phyloP scores from a whole-genome alignment of 2,888 invertebrate species.

The Limnephilus marmoratus region DNA sequence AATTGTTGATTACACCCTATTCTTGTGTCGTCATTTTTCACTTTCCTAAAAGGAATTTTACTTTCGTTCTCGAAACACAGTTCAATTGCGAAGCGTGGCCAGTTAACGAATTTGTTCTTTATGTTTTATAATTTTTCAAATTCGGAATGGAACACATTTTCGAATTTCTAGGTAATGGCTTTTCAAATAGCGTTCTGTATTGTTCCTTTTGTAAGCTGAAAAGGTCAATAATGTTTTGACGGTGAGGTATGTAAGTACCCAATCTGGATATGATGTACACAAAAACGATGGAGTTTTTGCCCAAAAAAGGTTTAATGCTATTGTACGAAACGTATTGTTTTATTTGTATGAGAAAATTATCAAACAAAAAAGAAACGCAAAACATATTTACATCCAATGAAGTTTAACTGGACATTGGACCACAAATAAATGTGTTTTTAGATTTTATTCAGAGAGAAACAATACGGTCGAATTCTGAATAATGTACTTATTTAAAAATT shows the following conservation, averaged over 20 bases:
- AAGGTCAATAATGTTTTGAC: constrained; percentile 18
- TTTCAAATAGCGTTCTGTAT: constrained; percentile 6
- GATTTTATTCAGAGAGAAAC: no score
- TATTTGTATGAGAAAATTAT: not conserved
- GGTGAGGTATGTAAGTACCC: not conserved
- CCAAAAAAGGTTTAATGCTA: constrained; percentile 7
- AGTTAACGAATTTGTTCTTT: constrained; percentile 32
- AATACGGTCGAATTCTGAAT: no score
- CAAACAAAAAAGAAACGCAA: not conserved
- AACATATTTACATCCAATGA: not conserved
- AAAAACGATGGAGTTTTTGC: constrained; percentile 27
- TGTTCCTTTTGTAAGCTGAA: constrained; percentile 29
- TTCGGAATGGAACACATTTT: constrained; percentile 37
- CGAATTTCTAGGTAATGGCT: constrained; percentile 15
- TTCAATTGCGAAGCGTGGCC: not conserved
- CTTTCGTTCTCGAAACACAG: not conserved
- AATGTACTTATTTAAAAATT: no score
- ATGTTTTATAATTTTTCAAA: constrained; percentile 40
- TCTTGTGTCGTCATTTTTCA: not conserved
- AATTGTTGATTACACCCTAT: not conserved
- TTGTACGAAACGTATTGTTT: constrained; percentile 22
- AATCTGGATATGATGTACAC: constrained; percentile 6
- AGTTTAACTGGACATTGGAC: no score
- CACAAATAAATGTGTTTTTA: no score
- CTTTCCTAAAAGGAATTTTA: not conserved